Percentiles rank a stretch among this genome's conserved stretches.
phyloP scores from a whole-genome alignment of 2,888 invertebrate genomes.

The Strigamia maritima region DNA sequence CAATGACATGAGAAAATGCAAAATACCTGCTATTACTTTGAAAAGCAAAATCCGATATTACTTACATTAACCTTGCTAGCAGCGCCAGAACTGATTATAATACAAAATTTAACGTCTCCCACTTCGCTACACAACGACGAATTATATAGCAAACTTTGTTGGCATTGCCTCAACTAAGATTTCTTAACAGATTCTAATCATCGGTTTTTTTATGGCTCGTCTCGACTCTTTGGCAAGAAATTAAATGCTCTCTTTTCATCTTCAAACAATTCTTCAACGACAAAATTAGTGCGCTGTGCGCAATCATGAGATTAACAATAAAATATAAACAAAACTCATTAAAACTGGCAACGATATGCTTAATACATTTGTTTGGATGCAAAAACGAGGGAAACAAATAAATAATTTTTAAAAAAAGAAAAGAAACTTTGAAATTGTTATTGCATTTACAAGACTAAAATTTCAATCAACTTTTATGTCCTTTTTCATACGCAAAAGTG shows the following conservation, averaged over 20 bases:
- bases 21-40: slow-evolving; percentile 15
- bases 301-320: background rate
- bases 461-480: background rate
- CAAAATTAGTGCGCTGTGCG: background rate
- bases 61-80: slow-evolving; percentile 6
- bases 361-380: background rate
- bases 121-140: background rate
- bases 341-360: background rate
- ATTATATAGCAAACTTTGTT: background rate
- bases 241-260: background rate
- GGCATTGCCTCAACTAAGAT: background rate
- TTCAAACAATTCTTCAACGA: background rate
- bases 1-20: slow-evolving; percentile 28
- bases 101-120: slow-evolving; percentile 13
- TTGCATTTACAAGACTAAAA: background rate
- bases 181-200: slow-evolving; percentile 1
- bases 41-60: slow-evolving; percentile 28
- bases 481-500: background rate
- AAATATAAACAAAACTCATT: background rate
- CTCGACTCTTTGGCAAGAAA: background rate
- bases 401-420: background rate
- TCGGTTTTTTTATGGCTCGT: background rate
- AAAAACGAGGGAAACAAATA: background rate
- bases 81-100: slow-evolving; percentile 26
- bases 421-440: background rate